phyloP scores from a whole-genome alignment of 2,888 invertebrate species.

The Mythimna vitellina region DNA sequence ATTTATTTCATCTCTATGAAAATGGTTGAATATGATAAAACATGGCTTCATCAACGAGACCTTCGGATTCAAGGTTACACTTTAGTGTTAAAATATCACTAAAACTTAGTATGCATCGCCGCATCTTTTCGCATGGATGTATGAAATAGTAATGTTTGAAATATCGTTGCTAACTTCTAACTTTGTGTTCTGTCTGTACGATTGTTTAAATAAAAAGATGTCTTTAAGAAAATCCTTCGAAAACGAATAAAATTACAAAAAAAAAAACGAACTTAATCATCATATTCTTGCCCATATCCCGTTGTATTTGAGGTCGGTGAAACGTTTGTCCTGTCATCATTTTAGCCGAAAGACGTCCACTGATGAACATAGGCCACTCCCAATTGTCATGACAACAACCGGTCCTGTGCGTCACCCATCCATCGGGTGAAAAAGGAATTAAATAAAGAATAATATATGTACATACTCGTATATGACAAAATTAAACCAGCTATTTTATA shows the following conservation, averaged over 20 bases:
- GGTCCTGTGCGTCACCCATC: too few species aligned
- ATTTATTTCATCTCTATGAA: constrained; percentile 48
- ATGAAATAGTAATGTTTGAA: constrained; percentile 61
- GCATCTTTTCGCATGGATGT: constrained; percentile 32
- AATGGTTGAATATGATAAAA: constrained; percentile 41
- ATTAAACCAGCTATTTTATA: too few species aligned
- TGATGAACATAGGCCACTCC: too few species aligned
- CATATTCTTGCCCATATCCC: too few species aligned
- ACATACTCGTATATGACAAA: too few species aligned
- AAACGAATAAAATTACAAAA: too few species aligned
- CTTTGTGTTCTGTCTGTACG: neutral
- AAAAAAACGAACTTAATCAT: too few species aligned
- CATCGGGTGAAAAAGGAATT: too few species aligned
- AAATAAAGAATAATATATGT: too few species aligned
- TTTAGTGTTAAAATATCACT: constrained; percentile 46
- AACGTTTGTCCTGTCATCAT: too few species aligned
- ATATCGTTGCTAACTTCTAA: constrained; percentile 22
- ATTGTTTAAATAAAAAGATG: neutral
- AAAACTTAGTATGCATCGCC: constrained; percentile 56
- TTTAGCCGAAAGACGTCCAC: neutral
- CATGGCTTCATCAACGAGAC: constrained; percentile 12
- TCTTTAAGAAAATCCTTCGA: neutral
- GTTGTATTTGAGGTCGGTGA: too few species aligned
- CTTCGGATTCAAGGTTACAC: constrained; percentile 50
- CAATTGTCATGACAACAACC: too few species aligned